These are phyloP conservation scores for Pseudomyrmex sp. DNA, from an alignment of 1,140 invertebrate genomes.

Conservation along the genomic window DNA sequence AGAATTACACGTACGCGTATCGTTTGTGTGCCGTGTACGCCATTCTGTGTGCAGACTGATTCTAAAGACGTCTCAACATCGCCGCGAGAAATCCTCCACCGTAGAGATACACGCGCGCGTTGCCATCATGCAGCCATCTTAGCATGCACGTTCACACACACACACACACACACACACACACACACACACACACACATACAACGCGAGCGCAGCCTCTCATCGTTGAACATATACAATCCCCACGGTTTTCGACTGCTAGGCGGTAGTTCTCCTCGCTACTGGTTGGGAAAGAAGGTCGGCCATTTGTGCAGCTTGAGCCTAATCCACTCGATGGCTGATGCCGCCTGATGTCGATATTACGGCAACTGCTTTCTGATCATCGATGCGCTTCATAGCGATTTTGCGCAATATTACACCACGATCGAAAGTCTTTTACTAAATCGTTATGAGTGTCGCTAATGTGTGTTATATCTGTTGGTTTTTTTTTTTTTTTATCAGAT, in stretches of 20 bases:
- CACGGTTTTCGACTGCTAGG: conserved; percentile 39
- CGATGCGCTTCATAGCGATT: conserved; percentile 1
- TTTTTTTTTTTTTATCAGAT: neutral
- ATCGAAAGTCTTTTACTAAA: conserved; percentile 13
- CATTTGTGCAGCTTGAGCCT: conserved; percentile 66
- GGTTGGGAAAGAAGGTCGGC: conserved; percentile 55
- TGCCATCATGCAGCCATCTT: conserved; percentile 73
- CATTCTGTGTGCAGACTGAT: conserved; percentile 70
- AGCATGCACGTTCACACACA: conserved; percentile 66
- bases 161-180: conserved; percentile 44
- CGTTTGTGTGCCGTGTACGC: conserved; percentile 77
- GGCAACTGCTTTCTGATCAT: neutral
- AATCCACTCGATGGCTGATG: conserved; percentile 60
- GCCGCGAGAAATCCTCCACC: conserved; percentile 9
- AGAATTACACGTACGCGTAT: conserved; percentile 34
- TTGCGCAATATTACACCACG: neutral
- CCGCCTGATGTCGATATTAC: conserved; percentile 21
- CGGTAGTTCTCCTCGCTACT: conserved; percentile 55
- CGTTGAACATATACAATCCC: conserved; percentile 25
- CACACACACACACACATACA: conserved; percentile 37
- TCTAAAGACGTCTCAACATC: conserved; percentile 69
- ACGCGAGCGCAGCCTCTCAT: conserved; percentile 34
- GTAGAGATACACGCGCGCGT: conserved; percentile 61
- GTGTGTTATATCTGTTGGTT: too few species aligned
- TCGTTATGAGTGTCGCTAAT: neutral